phyloP scores from a whole-genome alignment of 2,888 invertebrate species.

The Trachelus troglodyta region DNA sequence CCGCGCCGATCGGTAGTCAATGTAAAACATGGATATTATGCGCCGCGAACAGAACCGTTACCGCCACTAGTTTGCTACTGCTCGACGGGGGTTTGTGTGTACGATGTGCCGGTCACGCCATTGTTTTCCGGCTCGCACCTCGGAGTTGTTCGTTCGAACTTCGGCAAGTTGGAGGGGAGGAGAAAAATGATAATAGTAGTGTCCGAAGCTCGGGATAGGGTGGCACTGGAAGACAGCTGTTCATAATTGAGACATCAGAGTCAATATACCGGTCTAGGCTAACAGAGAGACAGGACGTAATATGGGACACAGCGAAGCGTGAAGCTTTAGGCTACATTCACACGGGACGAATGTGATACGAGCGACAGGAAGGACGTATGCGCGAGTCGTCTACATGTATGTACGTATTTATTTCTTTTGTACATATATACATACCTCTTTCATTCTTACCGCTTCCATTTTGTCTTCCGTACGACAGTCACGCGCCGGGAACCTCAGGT shows the following conservation, averaged over 20 bases:
- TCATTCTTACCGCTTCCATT: not conserved
- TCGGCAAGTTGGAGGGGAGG: not conserved
- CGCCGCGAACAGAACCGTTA: slow-evolving; percentile 27
- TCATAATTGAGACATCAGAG: slow-evolving; percentile 28
- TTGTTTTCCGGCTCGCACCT: slow-evolving; percentile 3
- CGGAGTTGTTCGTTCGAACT: not conserved
- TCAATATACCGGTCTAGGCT: slow-evolving; percentile 13
- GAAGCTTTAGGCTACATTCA: slow-evolving; percentile 14
- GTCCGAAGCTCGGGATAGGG: not conserved
- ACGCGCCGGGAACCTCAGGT: not conserved
- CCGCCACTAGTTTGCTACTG: slow-evolving; percentile 12
- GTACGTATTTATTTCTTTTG: no score
- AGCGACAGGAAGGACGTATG: no score
- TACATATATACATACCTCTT: no score
- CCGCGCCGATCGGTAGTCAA: not conserved
- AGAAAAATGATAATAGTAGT: not conserved
- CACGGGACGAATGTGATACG: slow-evolving; percentile 4
- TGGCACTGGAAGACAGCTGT: slow-evolving; percentile 15
- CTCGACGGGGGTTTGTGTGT: not conserved
- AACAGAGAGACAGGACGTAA: slow-evolving; percentile 9
- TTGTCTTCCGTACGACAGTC: not conserved
- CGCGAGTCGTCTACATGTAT: no score
- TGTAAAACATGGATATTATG: slow-evolving; percentile 26
- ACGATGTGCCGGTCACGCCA: slow-evolving; percentile 5
- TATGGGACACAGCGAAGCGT: slow-evolving; percentile 16